A percentile compares a stretch with the other conserved stretches of the same genome.
Evolutionary conservation across 2,797 vertebrate species (phyloP).

Genomic region (Phoxinus dragarum): DNA sequence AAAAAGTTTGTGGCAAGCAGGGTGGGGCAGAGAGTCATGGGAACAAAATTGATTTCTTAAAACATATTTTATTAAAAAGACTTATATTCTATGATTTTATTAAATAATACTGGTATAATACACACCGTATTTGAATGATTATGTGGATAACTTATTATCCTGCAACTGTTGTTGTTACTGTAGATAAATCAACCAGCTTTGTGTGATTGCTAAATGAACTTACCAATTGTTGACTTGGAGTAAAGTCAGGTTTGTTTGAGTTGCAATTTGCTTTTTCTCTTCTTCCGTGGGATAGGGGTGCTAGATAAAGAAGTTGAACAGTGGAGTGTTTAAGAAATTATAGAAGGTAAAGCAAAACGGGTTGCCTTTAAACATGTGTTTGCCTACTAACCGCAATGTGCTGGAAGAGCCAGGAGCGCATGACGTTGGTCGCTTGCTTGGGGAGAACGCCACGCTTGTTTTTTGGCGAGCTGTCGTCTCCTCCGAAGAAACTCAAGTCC

Average conservation of each 20-base stretch:
- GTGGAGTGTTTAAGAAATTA: background rate
- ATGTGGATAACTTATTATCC: background rate
- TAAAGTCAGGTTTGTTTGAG: constrained; percentile 94
- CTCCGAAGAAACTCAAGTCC: constrained; percentile 91
- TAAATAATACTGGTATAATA: background rate
- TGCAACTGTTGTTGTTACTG: background rate
- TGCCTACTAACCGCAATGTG: constrained; percentile 92
- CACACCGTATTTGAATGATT: background rate
- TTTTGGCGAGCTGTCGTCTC: constrained; percentile 93
- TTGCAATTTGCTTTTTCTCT: constrained; percentile 97
- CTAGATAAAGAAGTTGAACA: constrained; percentile 68
- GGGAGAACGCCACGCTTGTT: constrained; percentile 95
- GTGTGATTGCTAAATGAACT: background rate
- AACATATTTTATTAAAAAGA: background rate
- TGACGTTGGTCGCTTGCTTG: constrained; percentile 96
- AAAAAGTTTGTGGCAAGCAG: background rate
- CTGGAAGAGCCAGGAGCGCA: constrained; percentile 99
- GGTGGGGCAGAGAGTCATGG: background rate
- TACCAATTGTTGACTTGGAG: constrained; percentile 97
- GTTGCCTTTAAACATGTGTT: background rate
- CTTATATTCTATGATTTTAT: too few relatives aligned
- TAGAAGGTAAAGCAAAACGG: background rate
- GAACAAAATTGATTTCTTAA: background rate
- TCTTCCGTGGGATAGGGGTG: constrained; percentile 98
- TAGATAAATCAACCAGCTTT: background rate